Evolutionary conservation across 2,888 invertebrate species (phyloP).

Genomic region (Standfussiana lucernea): DNA sequence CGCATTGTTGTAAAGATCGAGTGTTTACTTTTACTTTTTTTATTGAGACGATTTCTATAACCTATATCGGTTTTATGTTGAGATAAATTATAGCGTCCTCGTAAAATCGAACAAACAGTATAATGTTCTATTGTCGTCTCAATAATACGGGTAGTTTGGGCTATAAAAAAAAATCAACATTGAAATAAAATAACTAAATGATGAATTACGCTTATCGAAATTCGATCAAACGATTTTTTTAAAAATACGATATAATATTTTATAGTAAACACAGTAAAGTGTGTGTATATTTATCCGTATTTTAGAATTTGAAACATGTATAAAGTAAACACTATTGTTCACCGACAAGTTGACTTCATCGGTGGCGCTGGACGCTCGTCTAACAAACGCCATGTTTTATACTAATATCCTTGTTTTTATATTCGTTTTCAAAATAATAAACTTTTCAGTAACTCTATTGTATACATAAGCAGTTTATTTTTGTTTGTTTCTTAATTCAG

Average conservation of each 20-base stretch:
- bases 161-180: constrained; percentile 37
- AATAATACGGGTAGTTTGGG: constrained; percentile 23
- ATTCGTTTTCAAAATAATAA: constrained; percentile 30
- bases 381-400: constrained; percentile 21
- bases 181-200: constrained; percentile 17
- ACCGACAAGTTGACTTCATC: constrained; percentile 40
- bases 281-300: constrained; percentile 5
- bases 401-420: constrained; percentile 8
- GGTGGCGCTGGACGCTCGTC: not conserved
- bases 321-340: constrained; percentile 56
- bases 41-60: constrained; percentile 67
- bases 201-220: constrained; percentile 6
- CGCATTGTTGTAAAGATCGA: constrained; percentile 67
- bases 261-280: not conserved
- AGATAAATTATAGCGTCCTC: constrained; percentile 63
- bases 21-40: constrained; percentile 72
- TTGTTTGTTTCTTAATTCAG: constrained; percentile 9
- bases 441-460: not conserved
- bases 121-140: constrained; percentile 27
- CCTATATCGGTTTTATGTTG: constrained; percentile 65
- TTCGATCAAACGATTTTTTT: constrained; percentile 9
- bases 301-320: constrained; percentile 33
- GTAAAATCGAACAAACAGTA: constrained; percentile 60
- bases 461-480: not conserved
- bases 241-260: not conserved